These are phyloP conservation scores for Pithys albifrons DNA, from an alignment of 2,113 vertebrate genomes.

Conservation along the genomic window DNA sequence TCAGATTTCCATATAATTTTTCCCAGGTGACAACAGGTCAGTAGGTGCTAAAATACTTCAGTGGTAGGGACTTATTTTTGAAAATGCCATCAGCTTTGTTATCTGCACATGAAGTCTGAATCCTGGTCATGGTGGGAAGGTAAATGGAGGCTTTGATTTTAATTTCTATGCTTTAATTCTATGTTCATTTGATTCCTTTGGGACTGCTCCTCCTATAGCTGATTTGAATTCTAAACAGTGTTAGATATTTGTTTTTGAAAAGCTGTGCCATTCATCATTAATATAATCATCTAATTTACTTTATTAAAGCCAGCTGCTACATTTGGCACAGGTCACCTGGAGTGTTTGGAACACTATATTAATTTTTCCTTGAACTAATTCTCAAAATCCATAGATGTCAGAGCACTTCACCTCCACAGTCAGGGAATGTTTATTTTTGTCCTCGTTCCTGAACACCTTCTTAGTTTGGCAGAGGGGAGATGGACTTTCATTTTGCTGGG, in stretches of 20 bases:
- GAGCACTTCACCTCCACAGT: background rate
- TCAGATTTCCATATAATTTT: background rate
- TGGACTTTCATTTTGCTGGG: background rate
- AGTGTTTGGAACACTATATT: slow-evolving; percentile 13
- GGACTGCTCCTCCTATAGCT: slow-evolving; percentile 10
- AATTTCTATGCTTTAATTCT: background rate
- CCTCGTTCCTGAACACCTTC: accelerated
- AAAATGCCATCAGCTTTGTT: background rate
- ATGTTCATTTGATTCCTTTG: background rate
- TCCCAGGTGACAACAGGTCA: background rate
- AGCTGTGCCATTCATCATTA: slow-evolving; percentile 51
- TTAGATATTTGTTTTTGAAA: slow-evolving; percentile 49
- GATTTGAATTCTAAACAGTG: slow-evolving; percentile 43
- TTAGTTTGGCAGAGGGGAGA: background rate
- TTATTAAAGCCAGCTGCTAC: slow-evolving; percentile 66
- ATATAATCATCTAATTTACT: slow-evolving; percentile 63
- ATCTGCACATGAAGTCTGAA: background rate
- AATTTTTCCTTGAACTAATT: slow-evolving; percentile 56
- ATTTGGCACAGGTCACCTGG: slow-evolving; percentile 49
- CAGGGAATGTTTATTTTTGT: background rate
- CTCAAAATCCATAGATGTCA: slow-evolving; percentile 9
- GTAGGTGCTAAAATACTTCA: background rate
- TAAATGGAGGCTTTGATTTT: slow-evolving; percentile 33
- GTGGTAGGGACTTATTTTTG: background rate
- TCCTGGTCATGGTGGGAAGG: background rate